Evolutionary conservation across 2,888 invertebrate species (phyloP).

Genomic region (Ochropleura leucogaster): DNA sequence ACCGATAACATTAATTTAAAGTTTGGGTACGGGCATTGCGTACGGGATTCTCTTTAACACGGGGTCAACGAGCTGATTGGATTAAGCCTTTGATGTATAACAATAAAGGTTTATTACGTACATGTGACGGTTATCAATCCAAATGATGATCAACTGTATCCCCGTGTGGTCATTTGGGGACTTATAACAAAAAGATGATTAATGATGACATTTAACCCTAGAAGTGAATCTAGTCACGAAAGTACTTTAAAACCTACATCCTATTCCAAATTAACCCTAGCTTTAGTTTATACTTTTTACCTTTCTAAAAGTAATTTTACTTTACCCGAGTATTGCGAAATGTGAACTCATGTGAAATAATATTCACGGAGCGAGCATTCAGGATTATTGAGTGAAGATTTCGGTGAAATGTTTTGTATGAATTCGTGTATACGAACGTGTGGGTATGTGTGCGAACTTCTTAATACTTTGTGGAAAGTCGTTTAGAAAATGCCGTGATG

Average conservation of each 20-base stretch:
- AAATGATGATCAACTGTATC: conserved; percentile 17
- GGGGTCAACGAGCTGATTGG: background rate
- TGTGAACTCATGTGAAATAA: conserved; percentile 55
- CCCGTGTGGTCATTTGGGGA: background rate
- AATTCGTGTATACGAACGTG: conserved; percentile 4
- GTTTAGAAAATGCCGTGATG: background rate
- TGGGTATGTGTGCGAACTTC: background rate
- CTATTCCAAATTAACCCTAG: conserved; percentile 13
- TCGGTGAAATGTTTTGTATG: conserved; percentile 27
- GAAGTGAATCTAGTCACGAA: no score
- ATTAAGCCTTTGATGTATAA: background rate
- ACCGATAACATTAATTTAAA: no score
- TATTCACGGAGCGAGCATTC: conserved; percentile 39
- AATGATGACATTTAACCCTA: background rate
- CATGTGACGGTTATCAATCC: background rate
- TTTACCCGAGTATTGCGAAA: conserved; percentile 24
- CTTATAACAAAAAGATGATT: conserved; percentile 33
- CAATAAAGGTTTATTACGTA: background rate
- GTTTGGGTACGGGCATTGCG: no score
- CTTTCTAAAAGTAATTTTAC: conserved; percentile 43
- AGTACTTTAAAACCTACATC: background rate
- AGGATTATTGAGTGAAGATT: conserved; percentile 38
- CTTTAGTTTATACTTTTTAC: conserved; percentile 22
- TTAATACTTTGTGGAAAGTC: conserved; percentile 22
- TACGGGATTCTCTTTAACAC: background rate